These are phyloP conservation scores for Camponotus floridanus DNA, from an alignment of 1,140 invertebrate species.

Conservation along the genomic window DNA sequence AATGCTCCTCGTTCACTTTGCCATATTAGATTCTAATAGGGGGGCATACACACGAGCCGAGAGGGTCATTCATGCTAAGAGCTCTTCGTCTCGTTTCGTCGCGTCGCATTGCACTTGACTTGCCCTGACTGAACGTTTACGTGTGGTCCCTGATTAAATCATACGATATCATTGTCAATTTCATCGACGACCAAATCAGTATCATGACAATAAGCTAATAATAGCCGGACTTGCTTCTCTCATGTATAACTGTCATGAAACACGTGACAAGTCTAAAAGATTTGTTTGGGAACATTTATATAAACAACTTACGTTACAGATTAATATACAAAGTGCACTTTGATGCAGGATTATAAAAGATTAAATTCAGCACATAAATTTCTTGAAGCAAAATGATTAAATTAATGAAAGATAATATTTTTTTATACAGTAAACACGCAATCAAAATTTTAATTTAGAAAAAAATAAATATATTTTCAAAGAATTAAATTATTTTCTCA, in stretches of 20 bases:
- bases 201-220: too few species aligned
- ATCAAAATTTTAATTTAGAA: not conserved
- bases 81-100: constrained; percentile 32
- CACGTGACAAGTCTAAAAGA: not conserved
- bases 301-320: not conserved
- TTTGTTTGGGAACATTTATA: not conserved
- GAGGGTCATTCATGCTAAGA: constrained; percentile 55
- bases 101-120: constrained; percentile 64
- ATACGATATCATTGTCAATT: constrained; percentile 67
- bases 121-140: constrained; percentile 53
- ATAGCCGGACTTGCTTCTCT: too few species aligned
- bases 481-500: not conserved
- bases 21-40: constrained; percentile 83
- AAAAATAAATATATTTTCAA: not conserved
- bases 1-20: constrained; percentile 77
- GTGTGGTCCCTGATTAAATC: constrained; percentile 64
- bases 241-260: constrained; percentile 52
- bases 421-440: not conserved
- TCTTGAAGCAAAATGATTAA: not conserved
- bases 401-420: not conserved
- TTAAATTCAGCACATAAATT: not conserved
- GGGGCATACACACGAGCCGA: constrained; percentile 42
- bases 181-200: constrained; percentile 17
- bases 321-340: not conserved
- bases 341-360: not conserved